Evolutionary conservation across 2,888 invertebrate genomes (phyloP).

Genomic region (Andrena marginata): DNA sequence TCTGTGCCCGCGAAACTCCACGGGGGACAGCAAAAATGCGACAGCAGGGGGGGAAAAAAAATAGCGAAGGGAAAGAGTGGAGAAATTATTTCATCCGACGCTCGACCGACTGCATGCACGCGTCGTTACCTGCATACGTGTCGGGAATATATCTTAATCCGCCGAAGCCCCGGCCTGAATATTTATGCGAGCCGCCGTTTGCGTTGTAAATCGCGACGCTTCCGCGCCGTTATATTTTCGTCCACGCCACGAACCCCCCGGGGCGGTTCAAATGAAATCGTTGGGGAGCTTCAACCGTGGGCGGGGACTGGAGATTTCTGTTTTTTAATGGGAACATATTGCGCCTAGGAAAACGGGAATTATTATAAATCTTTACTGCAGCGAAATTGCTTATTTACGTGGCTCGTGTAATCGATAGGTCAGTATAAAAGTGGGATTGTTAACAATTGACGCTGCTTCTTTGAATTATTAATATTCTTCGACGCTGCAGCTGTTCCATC

Average conservation of each 20-base stretch:
- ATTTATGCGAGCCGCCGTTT: constrained; percentile 50
- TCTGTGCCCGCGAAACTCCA: background rate
- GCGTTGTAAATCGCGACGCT: constrained; percentile 51
- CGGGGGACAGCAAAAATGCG: background rate
- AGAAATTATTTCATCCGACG: constrained; percentile 43
- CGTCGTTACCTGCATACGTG: constrained; percentile 60
- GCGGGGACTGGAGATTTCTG: no score
- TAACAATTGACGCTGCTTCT: no score
- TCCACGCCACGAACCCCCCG: background rate
- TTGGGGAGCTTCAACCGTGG: background rate
- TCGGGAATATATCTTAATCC: constrained; percentile 62
- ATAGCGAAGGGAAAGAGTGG: background rate
- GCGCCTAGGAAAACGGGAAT: no score
- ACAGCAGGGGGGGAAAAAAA: background rate
- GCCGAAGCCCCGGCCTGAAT: constrained; percentile 46
- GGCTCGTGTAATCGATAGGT: no score
- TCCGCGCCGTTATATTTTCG: constrained; percentile 22
- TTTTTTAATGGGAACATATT: no score
- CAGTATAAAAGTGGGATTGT: no score
- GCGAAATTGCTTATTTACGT: no score
- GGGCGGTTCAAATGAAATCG: constrained; percentile 31
- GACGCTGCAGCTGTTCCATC: no score
- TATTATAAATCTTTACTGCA: no score
- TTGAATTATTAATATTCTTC: no score
- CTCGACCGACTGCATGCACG: constrained; percentile 49